phyloP scores from a whole-genome alignment of 2,888 invertebrate genomes.

The Sthenelais limicola region DNA sequence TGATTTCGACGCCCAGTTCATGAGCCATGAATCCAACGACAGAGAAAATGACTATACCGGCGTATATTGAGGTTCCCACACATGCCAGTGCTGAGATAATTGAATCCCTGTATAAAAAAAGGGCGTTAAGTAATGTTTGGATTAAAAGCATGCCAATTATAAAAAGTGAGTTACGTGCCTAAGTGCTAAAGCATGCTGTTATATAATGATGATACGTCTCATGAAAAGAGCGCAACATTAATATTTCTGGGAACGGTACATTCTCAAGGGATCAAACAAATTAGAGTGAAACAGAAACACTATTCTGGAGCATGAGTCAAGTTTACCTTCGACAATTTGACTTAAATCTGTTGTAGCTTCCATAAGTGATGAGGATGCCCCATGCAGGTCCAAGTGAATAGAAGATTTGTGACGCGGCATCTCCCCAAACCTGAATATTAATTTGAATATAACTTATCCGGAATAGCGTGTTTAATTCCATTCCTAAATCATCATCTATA shows the following conservation, averaged over 20 bases:
- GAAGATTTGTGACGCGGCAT: constrained; percentile 42
- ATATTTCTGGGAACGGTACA: no score
- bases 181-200: no score
- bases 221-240: no score
- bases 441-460: background rate
- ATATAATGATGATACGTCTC: no score
- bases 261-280: no score
- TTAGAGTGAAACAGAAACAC: no score
- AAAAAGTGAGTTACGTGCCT: no score
- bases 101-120: constrained; percentile 36
- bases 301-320: background rate
- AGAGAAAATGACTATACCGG: constrained; percentile 37
- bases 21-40: constrained; percentile 42
- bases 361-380: constrained; percentile 39
- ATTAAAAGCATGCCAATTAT: no score
- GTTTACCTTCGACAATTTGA: constrained; percentile 22
- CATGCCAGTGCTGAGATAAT: constrained; percentile 32
- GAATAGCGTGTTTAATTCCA: background rate
- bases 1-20: constrained; percentile 5
- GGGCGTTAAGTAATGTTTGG: no score
- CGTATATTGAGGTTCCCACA: constrained; percentile 9
- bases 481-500: background rate
- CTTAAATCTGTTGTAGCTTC: constrained; percentile 42
- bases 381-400: constrained; percentile 39
- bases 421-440: constrained; percentile 36